Conservation (phyloP, 2,888 invertebrate genomes). For the Dioctria rufipes region DNA sequence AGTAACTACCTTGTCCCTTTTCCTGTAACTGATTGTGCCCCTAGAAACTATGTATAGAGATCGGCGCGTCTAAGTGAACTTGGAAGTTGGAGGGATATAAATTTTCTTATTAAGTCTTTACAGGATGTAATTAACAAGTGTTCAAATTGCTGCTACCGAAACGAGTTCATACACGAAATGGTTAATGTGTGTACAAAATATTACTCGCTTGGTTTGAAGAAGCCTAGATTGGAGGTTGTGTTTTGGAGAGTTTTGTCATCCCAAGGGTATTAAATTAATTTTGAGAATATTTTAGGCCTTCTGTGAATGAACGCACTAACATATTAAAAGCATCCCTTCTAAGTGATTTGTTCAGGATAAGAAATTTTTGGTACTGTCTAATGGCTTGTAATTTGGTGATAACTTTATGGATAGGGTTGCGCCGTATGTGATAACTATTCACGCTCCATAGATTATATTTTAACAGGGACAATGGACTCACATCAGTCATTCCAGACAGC, state of each 20-base stretch:
- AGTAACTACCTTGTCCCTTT: slow-evolving; percentile 37
- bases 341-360: slow-evolving; percentile 32
- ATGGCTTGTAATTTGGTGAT: slow-evolving; percentile 49
- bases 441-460: slow-evolving; percentile 16
- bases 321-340: slow-evolving; percentile 10
- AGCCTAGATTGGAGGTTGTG: background rate
- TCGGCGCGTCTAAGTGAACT: background rate
- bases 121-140: slow-evolving; percentile 51
- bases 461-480: slow-evolving; percentile 30
- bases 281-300: slow-evolving; percentile 31
- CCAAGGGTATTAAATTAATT: slow-evolving; percentile 49
- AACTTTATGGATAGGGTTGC: slow-evolving; percentile 32
- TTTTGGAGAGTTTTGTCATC: background rate
- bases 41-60: slow-evolving; percentile 21
- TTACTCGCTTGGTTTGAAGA: background rate
- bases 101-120: slow-evolving; percentile 53
- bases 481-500: slow-evolving; percentile 31
- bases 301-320: slow-evolving; percentile 23
- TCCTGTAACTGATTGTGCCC: slow-evolving; percentile 8
- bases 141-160: slow-evolving; percentile 47
- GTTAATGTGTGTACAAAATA: slow-evolving; percentile 51
- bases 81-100: slow-evolving; percentile 24
- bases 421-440: slow-evolving; percentile 25
- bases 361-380: slow-evolving; percentile 30
- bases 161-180: slow-evolving; percentile 52